Base-by-base conservation (phyloP, 2,797 vertebrate species). In the Sebastiscus albofasciatus region DNA sequence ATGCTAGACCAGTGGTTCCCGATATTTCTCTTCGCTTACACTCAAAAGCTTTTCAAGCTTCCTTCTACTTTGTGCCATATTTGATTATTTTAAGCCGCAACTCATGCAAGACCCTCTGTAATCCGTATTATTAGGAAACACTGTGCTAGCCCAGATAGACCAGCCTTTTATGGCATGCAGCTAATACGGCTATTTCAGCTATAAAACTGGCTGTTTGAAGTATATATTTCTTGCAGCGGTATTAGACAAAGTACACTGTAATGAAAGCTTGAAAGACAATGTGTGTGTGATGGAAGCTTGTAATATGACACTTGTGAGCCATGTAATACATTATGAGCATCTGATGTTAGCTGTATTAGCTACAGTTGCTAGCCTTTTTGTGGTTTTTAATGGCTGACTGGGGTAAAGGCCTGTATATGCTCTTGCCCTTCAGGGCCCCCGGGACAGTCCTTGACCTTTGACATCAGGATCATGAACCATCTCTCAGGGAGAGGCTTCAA, bases 181-280 rank as follows among this genome's bases (percentile, higher is more conserved):
- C 94, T 95, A 94, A 93, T 93, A 92, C 90, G 80, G 91, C 92
- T 93, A 92, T 87, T 90, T 88, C 91, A 93, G 88, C 87, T 86
- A 81, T 79, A 87, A 90, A 91, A 89, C 72, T 78, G 87, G 55
- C 79, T 86, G 82, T 92, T 93, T 90, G 85, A 93, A 91, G 85
- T 81, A 89, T 91, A 93, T 83, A 89, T 85, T 90, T 91, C 86
- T 94, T 89, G 90, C 90, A 91, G 77, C 90, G 22, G 82, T 81
- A 89, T 90, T 88, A 84, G 89, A 92, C 90, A 92, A 92, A 91
- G 82, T 82, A 87, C 83, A 90, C 86, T 89, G 87, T 91, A 83
- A 81, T 93, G 88, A 90, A 92, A 90, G 91, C 90, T 92, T 76
- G 75, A 91, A 90, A 80, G 84, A 90, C 82, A 71, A 82, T 46